Base-by-base conservation (phyloP, 2,113 vertebrate species). In the Zosterops borbonicus region DNA sequence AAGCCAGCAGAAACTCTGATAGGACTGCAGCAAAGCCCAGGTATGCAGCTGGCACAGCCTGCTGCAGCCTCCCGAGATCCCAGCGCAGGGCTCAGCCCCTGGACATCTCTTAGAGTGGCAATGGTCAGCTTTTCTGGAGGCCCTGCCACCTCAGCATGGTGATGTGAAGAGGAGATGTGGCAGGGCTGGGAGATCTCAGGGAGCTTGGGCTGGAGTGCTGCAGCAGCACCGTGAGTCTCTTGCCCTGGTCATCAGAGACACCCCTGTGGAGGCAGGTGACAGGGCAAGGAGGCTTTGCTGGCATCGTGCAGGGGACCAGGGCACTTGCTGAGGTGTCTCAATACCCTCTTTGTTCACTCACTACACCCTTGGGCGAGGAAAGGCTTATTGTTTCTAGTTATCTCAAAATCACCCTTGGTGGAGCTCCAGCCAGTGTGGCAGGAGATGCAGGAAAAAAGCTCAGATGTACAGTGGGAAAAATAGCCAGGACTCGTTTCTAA, bases 71-170 rank as follows among this genome's bases (percentile, higher is more conserved):
- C 16, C 50, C 0, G 15, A 35, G 35, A 25, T 35, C 44, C 70
- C 58, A 20, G 70, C 2, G 3, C 29, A 46, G 56, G 35, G 24
- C 35, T 23, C 58, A 77, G 39, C 11, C 14, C 33, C 18, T 0
- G 0, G 3, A 18, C 50, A 27, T 6, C 46, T 81, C 0, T 18
- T 25, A 5, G 2, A 11, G 55, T 12, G 22, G 12, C 59, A 58
- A 5, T 19, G 25, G 9, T 4, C 49, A 17, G 19, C 8, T 58
- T 49, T 68, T 31, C 64, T 42, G 63, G 41, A 94, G 50, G 44
- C 6, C 15, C 47, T 25, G 21, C 14, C 23, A n/a, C 8, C 19
- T 28, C 52, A 59, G 42, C n/a, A 22, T 2, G 4, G 31, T 9
- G 28, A 69, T 5, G 73, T 69, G 19, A n/a, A 42, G 17, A 58